These are phyloP conservation scores for Eciton burchellii DNA, from an alignment of 1,140 invertebrate genomes.

Conservation along the genomic window DNA sequence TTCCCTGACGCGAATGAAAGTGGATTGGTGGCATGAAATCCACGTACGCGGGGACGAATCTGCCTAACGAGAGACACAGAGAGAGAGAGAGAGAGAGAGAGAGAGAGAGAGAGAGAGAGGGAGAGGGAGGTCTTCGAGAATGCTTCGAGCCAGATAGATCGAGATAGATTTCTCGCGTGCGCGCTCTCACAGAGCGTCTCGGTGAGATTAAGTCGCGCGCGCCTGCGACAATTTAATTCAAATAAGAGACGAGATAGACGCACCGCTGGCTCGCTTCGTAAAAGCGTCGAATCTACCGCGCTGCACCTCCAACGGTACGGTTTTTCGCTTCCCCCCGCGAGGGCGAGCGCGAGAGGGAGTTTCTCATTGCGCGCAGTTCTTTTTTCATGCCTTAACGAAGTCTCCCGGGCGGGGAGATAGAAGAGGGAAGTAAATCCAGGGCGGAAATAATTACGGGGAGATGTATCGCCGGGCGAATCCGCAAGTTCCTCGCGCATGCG, in stretches of 20 bases:
- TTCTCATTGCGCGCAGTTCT: conserved; percentile 29
- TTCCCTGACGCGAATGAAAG: conserved; percentile 43
- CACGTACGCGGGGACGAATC: conserved; percentile 26
- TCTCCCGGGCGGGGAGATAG: conserved; percentile 2
- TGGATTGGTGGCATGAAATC: conserved; percentile 25
- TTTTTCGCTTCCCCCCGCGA: conserved; percentile 44
- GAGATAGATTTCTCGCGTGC: conserved; percentile 30
- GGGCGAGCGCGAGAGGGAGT: neutral
- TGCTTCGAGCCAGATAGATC: neutral
- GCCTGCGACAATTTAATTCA: conserved; percentile 18
- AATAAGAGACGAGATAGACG: conserved; percentile 18
- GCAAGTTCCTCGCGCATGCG: conserved; percentile 17
- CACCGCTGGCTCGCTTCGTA: too few species aligned
- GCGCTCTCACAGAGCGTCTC: neutral
- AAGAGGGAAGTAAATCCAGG: conserved; percentile 26
- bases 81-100: neutral
- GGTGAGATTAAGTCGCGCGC: conserved; percentile 2
- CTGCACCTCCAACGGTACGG: neutral
- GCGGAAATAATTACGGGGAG: conserved; percentile 11
- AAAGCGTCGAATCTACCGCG: neutral
- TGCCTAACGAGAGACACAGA: conserved; percentile 35
- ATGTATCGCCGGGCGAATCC: conserved; percentile 38
- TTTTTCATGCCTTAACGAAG: conserved; percentile 37
- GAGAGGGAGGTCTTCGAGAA: conserved; percentile 10
- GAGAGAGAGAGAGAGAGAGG: neutral